Percentiles rank a stretch among this genome's conserved stretches.
phyloP scores from a whole-genome alignment of 2,113 vertebrate species.

The Chroicocephalus ridibundus region DNA sequence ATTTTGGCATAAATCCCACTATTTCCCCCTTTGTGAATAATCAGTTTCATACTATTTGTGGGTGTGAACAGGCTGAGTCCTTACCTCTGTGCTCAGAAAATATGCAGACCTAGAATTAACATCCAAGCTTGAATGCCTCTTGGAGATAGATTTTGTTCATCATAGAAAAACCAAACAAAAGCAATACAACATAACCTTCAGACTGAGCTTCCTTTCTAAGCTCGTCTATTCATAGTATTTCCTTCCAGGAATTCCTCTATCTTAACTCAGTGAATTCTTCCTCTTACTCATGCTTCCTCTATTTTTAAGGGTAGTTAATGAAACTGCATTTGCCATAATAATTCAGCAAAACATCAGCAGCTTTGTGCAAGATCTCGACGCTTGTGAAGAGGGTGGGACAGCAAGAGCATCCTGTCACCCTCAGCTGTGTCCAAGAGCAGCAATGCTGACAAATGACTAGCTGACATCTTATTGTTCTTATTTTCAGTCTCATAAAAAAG shows the following conservation, averaged over 20 bases:
- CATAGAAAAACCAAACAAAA: not conserved
- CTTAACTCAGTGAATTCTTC: not conserved
- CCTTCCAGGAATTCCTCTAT: not conserved
- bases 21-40: not conserved
- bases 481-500: not conserved
- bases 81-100: not conserved
- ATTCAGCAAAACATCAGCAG: not conserved
- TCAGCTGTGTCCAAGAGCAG: not conserved
- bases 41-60: not conserved
- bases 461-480: not conserved
- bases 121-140: not conserved
- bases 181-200: not conserved
- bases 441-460: not conserved
- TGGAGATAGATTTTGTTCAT: not conserved
- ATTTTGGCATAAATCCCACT: not conserved
- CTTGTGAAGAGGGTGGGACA: not conserved
- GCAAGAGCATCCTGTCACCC: not conserved
- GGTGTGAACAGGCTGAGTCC: not conserved
- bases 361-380: not conserved
- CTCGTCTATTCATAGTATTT: not conserved
- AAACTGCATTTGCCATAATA: not conserved
- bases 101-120: not conserved
- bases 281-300: not conserved
- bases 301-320: not conserved
- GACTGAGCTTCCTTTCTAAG: not conserved